Evolutionary conservation across 1,140 invertebrate species (phyloP).

Genomic region (Battus philenor): DNA sequence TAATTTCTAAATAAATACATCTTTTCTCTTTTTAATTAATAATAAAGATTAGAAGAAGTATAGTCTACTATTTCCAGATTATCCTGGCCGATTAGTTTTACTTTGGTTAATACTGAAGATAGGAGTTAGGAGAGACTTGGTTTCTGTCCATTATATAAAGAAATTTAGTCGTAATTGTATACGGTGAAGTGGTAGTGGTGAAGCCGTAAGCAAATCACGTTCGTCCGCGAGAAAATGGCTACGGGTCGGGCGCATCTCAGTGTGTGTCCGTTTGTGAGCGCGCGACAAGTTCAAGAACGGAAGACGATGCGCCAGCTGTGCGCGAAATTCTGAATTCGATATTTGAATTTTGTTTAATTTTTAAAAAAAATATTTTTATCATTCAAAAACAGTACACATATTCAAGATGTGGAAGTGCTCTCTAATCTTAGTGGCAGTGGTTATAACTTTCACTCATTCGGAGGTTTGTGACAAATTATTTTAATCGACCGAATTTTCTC

Average conservation of each 20-base stretch:
- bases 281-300: constrained; percentile 47
- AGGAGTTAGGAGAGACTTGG: too few relatives aligned
- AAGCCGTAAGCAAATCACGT: constrained; percentile 58
- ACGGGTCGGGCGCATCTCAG: constrained; percentile 44
- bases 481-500: constrained; percentile 14
- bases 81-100: too few relatives aligned
- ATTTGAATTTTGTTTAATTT: constrained; percentile 37
- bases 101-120: too few relatives aligned
- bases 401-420: constrained; percentile 58
- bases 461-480: constrained; percentile 44
- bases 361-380: constrained; percentile 27
- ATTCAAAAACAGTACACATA: constrained; percentile 26
- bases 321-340: constrained; percentile 49
- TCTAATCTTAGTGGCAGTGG: constrained; percentile 46
- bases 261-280: constrained; percentile 48
- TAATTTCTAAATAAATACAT: too few relatives aligned
- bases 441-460: constrained; percentile 47
- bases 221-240: constrained; percentile 24
- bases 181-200: constrained; percentile 38
- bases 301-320: constrained; percentile 40
- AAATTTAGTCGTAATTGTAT: background rate
- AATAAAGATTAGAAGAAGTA: too few relatives aligned
- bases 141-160: too few relatives aligned
- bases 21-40: too few relatives aligned
- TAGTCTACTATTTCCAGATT: too few relatives aligned